These are phyloP conservation scores for Notolepis coatsorum DNA, from an alignment of 2,797 vertebrate species.

Conservation along the genomic window DNA sequence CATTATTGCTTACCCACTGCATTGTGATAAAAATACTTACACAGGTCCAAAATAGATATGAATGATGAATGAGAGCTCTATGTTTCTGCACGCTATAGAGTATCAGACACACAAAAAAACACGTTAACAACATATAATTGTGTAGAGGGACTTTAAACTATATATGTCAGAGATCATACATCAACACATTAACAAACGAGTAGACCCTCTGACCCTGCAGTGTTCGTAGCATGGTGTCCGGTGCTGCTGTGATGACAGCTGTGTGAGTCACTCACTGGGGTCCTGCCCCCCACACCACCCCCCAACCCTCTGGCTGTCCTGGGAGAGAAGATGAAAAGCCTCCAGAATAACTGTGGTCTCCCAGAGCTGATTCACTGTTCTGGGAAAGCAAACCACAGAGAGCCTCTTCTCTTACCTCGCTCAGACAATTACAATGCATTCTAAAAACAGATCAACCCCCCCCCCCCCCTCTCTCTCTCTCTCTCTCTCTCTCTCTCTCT, in stretches of 20 bases:
- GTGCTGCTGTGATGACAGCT: constrained; percentile 52
- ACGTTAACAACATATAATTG: constrained; percentile 17
- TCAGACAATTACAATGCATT: not conserved
- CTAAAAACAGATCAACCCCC: not conserved
- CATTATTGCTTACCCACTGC: too few relatives aligned
- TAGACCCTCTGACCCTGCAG: constrained; percentile 37
- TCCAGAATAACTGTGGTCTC: constrained; percentile 67
- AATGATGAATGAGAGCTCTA: too few relatives aligned
- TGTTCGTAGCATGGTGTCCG: constrained; percentile 37
- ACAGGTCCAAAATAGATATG: too few relatives aligned
- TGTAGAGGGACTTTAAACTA: not conserved
- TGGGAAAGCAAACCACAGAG: constrained; percentile 62
- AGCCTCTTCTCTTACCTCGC: constrained; percentile 42
- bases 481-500: not conserved
- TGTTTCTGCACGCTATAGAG: too few relatives aligned
- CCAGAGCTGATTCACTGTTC: constrained; percentile 77
- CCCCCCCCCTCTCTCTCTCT: constrained; percentile 9
- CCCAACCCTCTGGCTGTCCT: constrained; percentile 26
- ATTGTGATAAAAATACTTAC: too few relatives aligned
- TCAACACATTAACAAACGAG: constrained; percentile 34
- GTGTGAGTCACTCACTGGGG: constrained; percentile 54
- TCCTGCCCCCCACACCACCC: constrained; percentile 28
- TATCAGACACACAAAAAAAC: constrained; percentile 44
- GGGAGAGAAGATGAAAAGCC: constrained; percentile 65
- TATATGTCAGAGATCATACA: constrained; percentile 33